phyloP scores from a whole-genome alignment of 2,888 invertebrate species.

The Hypsopygia costalis region DNA sequence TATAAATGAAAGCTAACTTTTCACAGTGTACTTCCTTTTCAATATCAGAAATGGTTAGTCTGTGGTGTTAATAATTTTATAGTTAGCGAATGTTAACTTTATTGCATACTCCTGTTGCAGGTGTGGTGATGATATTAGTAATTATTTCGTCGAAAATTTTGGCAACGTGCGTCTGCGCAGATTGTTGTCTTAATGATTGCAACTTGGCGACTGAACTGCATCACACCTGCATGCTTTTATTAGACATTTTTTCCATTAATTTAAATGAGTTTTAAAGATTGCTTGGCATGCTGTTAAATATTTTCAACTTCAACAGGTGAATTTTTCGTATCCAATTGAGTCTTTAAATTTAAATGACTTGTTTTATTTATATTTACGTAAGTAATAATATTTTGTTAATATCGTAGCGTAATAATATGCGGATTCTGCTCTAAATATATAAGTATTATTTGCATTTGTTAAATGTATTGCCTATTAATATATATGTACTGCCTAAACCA shows the following conservation, averaged over 20 bases:
- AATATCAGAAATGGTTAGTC: conserved; percentile 5
- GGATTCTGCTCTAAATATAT: too few relatives aligned
- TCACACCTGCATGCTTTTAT: conserved; percentile 34
- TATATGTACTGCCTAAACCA: too few relatives aligned
- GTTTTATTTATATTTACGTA: too few relatives aligned
- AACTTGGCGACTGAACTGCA: conserved; percentile 26
- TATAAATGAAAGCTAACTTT: not conserved
- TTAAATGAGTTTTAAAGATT: conserved; percentile 1
- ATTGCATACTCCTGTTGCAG: conserved; percentile 26
- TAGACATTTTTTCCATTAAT: conserved; percentile 15
- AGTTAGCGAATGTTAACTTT: conserved; percentile 6
- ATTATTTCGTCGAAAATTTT: conserved; percentile 40
- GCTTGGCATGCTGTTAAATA: too few relatives aligned
- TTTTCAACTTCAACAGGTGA: too few relatives aligned
- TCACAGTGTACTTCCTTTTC: not conserved
- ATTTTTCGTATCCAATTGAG: too few relatives aligned
- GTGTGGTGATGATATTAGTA: conserved; percentile 32
- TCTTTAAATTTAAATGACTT: too few relatives aligned
- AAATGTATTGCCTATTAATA: too few relatives aligned
- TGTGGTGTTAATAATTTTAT: conserved; percentile 3
- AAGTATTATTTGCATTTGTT: too few relatives aligned
- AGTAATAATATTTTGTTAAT: too few relatives aligned
- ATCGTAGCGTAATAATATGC: too few relatives aligned
- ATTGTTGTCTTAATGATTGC: conserved; percentile 39
- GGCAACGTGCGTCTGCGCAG: conserved; percentile 28